Percentiles rank a stretch among this genome's conserved stretches.
phyloP scores from a whole-genome alignment of 2,888 invertebrate genomes.

The Orthosia cruda region DNA sequence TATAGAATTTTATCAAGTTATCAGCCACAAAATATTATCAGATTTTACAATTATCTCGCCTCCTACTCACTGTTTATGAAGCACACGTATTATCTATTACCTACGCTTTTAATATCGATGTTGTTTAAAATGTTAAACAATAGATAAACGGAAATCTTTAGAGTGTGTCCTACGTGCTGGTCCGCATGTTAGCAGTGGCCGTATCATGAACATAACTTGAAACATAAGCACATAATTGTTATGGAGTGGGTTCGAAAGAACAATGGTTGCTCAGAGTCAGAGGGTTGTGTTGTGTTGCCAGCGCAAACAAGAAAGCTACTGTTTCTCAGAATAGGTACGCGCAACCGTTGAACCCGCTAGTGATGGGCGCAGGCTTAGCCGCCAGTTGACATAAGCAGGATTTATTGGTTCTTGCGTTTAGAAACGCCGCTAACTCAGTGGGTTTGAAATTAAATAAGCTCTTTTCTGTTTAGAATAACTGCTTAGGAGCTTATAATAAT shows the following conservation, averaged over 20 bases:
- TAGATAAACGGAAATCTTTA: slow-evolving; percentile 54
- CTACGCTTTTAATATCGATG: slow-evolving; percentile 41
- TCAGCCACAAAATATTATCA: slow-evolving; percentile 41
- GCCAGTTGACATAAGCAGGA: slow-evolving; percentile 33
- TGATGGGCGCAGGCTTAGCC: slow-evolving; percentile 55
- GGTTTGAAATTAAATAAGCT: slow-evolving; percentile 40
- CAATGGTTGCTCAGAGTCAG: slow-evolving; percentile 81
- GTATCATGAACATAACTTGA: slow-evolving; percentile 68
- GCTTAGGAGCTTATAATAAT: slow-evolving; percentile 36
- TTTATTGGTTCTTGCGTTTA: slow-evolving; percentile 51
- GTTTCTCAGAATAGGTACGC: slow-evolving; percentile 82
- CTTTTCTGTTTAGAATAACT: slow-evolving; percentile 27
- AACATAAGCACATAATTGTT: slow-evolving; percentile 73
- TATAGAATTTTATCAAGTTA: slow-evolving; percentile 31
- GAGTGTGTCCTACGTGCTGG: slow-evolving; percentile 78
- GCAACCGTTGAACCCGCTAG: slow-evolving; percentile 73
- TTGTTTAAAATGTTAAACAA: slow-evolving; percentile 48
- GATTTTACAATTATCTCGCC: slow-evolving; percentile 44
- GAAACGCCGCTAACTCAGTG: slow-evolving; percentile 40
- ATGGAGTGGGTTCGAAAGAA: slow-evolving; percentile 68
- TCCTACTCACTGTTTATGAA: slow-evolving; percentile 38
- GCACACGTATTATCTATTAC: slow-evolving; percentile 38
- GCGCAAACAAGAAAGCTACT: slow-evolving; percentile 84
- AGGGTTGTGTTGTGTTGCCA: slow-evolving; percentile 68
- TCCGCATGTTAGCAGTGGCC: slow-evolving; percentile 77